A percentile compares a stretch with the other conserved stretches of the same genome.
Evolutionary conservation across 2,888 invertebrate species (phyloP).

Genomic region (Deroplatys truncata): DNA sequence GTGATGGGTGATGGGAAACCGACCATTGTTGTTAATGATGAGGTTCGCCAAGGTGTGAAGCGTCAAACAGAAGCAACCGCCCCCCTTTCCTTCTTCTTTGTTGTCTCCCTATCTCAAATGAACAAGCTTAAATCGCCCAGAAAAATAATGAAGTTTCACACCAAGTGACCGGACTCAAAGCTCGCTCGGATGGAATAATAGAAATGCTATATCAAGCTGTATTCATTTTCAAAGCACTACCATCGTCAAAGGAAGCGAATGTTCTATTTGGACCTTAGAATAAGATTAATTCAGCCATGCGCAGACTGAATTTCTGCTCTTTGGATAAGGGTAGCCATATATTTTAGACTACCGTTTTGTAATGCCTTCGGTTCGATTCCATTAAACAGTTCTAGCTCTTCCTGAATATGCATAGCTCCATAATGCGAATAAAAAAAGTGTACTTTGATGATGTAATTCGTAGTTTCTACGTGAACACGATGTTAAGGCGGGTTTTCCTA

Average conservation of each 20-base stretch:
- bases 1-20: not conserved
- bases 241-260: not conserved
- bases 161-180: constrained; percentile 1
- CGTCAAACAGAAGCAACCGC: constrained; percentile 14
- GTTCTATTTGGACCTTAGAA: not conserved
- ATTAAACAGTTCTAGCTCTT: too few relatives aligned
- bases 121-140: constrained; percentile 15
- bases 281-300: not conserved
- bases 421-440: too few relatives aligned
- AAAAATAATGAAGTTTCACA: constrained; percentile 17
- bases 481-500: too few relatives aligned
- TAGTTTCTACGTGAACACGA: too few relatives aligned
- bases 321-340: not conserved
- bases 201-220: not conserved
- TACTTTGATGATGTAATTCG: too few relatives aligned
- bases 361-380: not conserved
- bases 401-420: too few relatives aligned
- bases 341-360: too few relatives aligned
- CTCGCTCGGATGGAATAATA: not conserved
- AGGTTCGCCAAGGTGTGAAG: constrained; percentile 11
- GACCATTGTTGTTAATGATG: constrained; percentile 14
- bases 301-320: not conserved
- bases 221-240: not conserved
- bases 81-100: not conserved
- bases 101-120: not conserved